Conservation (phyloP, 2,888 invertebrate species). For the Latheticus oryzae region DNA sequence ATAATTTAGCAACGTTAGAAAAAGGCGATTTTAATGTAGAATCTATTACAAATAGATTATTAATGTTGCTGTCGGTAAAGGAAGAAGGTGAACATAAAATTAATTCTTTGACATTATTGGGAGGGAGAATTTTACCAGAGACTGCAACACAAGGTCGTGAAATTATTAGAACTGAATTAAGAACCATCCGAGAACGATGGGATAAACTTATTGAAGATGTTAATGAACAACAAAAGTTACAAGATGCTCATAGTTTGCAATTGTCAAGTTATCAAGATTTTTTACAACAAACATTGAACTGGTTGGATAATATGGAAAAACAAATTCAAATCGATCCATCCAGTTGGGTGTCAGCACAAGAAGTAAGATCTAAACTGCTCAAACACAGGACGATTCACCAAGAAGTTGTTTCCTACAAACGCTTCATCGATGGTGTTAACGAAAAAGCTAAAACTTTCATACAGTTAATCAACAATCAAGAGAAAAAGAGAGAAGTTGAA, state of each 20-base stretch:
- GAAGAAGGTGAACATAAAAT: conserved; percentile 88
- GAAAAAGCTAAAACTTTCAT: conserved; percentile 85
- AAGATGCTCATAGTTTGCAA: conserved; percentile 85
- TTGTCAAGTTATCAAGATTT: conserved; percentile 89
- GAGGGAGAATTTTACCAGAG: conserved; percentile 91
- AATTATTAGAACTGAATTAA: conserved; percentile 85
- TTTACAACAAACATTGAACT: conserved; percentile 82
- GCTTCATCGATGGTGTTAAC: conserved; percentile 89
- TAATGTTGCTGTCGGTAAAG: conserved; percentile 80
- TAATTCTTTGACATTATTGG: conserved; percentile 78
- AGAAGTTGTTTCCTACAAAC: conserved; percentile 90
- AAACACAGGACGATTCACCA: conserved; percentile 89
- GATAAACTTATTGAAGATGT: conserved; percentile 85
- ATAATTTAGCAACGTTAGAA: conserved; percentile 74
- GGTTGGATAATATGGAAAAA: conserved; percentile 89
- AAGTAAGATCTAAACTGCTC: conserved; percentile 84
- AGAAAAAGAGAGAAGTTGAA: conserved; percentile 73
- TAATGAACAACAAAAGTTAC: conserved; percentile 84
- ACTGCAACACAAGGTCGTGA: conserved; percentile 94
- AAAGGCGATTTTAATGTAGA: conserved; percentile 73
- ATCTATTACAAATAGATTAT: conserved; percentile 76
- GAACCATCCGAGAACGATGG: conserved; percentile 86
- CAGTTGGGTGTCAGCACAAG: conserved; percentile 83
- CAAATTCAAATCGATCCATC: conserved; percentile 78
- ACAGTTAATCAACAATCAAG: conserved; percentile 71